Percentiles rank a stretch among this genome's conserved stretches.
Evolutionary conservation across 2,888 invertebrate species (phyloP).

Genomic region (Leptura quadrifasciata): DNA sequence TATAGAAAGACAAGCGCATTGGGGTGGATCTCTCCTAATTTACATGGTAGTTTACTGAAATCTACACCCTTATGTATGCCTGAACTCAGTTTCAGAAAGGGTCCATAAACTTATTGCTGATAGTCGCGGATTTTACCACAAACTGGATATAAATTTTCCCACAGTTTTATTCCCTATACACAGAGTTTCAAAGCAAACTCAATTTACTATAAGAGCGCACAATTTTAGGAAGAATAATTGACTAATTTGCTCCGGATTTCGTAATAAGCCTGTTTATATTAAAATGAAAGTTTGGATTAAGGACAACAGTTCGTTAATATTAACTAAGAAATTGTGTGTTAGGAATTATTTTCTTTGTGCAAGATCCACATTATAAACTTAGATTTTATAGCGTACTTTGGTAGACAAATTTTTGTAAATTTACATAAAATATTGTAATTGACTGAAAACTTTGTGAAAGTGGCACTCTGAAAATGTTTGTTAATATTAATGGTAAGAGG

Average conservation of each 20-base stretch:
- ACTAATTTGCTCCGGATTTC: conserved; percentile 36
- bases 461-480: too few relatives aligned
- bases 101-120: conserved; percentile 59
- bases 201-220: conserved; percentile 27
- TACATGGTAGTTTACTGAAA: conserved; percentile 63
- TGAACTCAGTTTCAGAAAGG: conserved; percentile 51
- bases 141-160: conserved; percentile 51
- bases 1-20: conserved; percentile 54
- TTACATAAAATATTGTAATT: not conserved
- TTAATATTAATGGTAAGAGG: too few relatives aligned
- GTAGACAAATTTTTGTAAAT: not conserved
- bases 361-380: not conserved
- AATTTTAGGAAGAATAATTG: conserved; percentile 40
- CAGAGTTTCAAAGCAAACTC: conserved; percentile 36
- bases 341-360: not conserved
- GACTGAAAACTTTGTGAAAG: not conserved
- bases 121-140: conserved; percentile 55
- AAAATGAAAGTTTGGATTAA: conserved; percentile 32
- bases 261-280: conserved; percentile 37
- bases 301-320: conserved; percentile 5
- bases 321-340: conserved; percentile 2
- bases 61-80: conserved; percentile 57
- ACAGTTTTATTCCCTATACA: conserved; percentile 35
- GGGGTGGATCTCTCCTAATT: conserved; percentile 60
- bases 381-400: not conserved